Percentiles rank a stretch among this genome's conserved stretches.
These are phyloP conservation scores for Thereva nobilitata DNA, from an alignment of 2,888 invertebrate genomes.

Conservation along the genomic window DNA sequence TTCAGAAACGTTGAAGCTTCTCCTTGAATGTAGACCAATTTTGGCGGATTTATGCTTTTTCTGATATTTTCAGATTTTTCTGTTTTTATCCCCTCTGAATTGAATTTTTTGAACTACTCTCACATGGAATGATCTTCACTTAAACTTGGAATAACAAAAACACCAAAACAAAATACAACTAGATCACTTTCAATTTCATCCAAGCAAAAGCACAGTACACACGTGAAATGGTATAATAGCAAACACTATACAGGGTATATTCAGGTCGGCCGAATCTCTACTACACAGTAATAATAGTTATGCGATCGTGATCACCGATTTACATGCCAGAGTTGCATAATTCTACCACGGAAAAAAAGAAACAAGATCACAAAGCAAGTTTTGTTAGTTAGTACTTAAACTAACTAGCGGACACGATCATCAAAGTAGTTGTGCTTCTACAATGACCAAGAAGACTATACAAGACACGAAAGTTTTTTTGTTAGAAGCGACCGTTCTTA, in stretches of 20 bases:
- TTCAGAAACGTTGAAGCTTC: conserved; percentile 56
- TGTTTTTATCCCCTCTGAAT: background rate
- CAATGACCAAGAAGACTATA: too few relatives aligned
- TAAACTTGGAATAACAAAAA: background rate
- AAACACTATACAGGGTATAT: too few relatives aligned
- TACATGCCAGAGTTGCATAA: conserved; percentile 32
- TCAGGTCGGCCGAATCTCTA: too few relatives aligned
- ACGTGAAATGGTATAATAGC: background rate
- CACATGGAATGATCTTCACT: too few relatives aligned
- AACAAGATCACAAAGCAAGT: conserved; percentile 8
- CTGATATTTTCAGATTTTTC: background rate
- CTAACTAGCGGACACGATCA: too few relatives aligned
- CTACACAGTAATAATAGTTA: background rate
- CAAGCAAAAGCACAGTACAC: conserved; percentile 3
- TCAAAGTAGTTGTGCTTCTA: too few relatives aligned
- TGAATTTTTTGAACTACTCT: too few relatives aligned
- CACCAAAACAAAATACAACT: background rate
- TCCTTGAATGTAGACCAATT: conserved; percentile 58
- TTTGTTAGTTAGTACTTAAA: background rate
- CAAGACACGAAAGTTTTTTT: too few relatives aligned
- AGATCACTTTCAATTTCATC: conserved; percentile 21
- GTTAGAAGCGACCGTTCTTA: too few relatives aligned
- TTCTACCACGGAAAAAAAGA: conserved; percentile 7
- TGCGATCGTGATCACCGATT: conserved; percentile 21
- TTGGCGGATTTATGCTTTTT: conserved; percentile 51